Conservation (phyloP, 2,888 invertebrate genomes). For the Zhengitettix transpicula region DNA sequence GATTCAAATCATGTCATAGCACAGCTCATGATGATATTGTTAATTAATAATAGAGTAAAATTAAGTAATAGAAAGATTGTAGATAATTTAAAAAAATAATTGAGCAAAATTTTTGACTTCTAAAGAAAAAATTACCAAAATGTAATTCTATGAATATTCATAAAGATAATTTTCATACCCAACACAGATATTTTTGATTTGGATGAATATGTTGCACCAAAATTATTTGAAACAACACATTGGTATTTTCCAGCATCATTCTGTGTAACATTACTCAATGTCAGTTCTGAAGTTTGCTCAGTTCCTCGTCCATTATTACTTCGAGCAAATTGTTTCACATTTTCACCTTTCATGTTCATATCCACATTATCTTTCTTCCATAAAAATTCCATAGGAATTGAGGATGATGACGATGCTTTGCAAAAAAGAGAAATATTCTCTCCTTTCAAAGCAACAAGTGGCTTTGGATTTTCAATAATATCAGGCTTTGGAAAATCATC, state of each 20-base stretch:
- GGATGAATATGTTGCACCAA: conserved; percentile 76
- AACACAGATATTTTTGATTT: conserved; percentile 76
- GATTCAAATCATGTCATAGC: no score
- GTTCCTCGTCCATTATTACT: conserved; percentile 36
- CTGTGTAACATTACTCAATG: conserved; percentile 59
- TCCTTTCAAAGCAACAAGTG: conserved; percentile 75
- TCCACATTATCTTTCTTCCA: conserved; percentile 80
- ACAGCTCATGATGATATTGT: no score
- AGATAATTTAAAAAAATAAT: no score
- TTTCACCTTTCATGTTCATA: conserved; percentile 26
- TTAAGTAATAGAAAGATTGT: no score
- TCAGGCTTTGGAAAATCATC: conserved; percentile 74
- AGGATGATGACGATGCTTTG: conserved; percentile 62
- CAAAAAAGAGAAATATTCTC: conserved; percentile 68
- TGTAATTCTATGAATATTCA: no score
- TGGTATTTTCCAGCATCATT: conserved; percentile 79
- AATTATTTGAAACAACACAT: conserved; percentile 77
- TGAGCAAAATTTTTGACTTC: no score
- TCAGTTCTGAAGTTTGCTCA: conserved; percentile 44
- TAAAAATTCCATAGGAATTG: conserved; percentile 56
- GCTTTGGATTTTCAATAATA: conserved; percentile 63
- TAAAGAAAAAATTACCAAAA: no score
- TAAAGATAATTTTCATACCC: conserved; percentile 30
- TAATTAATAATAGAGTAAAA: no score
- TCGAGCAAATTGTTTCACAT: conserved; percentile 17